These are phyloP conservation scores for Agonum fuliginosum DNA, from an alignment of 2,888 invertebrate genomes.

Conservation along the genomic window DNA sequence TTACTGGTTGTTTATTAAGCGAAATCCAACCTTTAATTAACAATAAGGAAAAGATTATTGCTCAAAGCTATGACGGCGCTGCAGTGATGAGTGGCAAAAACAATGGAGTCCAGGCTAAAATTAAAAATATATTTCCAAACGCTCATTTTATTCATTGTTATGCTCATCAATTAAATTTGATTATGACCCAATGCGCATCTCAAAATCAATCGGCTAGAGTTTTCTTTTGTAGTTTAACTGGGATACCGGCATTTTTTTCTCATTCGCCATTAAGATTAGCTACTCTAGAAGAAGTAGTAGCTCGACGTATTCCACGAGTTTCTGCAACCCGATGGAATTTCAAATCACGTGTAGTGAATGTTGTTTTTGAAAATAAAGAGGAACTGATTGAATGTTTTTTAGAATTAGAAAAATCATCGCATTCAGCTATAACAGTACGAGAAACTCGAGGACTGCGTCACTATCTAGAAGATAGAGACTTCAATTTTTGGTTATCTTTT, in stretches of 20 bases:
- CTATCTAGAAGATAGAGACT: constrained; percentile 11
- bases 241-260: constrained; percentile 61
- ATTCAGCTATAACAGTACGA: constrained; percentile 51
- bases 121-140: constrained; percentile 57
- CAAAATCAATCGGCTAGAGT: constrained; percentile 58
- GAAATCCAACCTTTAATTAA: constrained; percentile 60
- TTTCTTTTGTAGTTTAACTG: constrained; percentile 63
- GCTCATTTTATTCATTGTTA: constrained; percentile 63
- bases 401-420: constrained; percentile 61
- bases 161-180: constrained; percentile 63
- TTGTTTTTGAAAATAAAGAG: constrained; percentile 62
- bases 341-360: constrained; percentile 58
- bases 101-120: constrained; percentile 62
- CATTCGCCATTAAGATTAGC: constrained; percentile 63
- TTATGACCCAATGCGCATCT: constrained; percentile 58
- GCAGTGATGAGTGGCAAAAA: constrained; percentile 63
- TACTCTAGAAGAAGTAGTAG: constrained; percentile 62
- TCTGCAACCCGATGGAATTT: constrained; percentile 62
- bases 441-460: constrained; percentile 18
- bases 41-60: constrained; percentile 64
- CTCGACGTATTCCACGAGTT: constrained; percentile 57
- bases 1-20: constrained; percentile 59
- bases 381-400: constrained; percentile 64
- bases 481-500: constrained; percentile 61
- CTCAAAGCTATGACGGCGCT: constrained; percentile 66